Evolutionary conservation across 2,797 vertebrate genomes (phyloP).

Genomic region (Hybognathus amarus): DNA sequence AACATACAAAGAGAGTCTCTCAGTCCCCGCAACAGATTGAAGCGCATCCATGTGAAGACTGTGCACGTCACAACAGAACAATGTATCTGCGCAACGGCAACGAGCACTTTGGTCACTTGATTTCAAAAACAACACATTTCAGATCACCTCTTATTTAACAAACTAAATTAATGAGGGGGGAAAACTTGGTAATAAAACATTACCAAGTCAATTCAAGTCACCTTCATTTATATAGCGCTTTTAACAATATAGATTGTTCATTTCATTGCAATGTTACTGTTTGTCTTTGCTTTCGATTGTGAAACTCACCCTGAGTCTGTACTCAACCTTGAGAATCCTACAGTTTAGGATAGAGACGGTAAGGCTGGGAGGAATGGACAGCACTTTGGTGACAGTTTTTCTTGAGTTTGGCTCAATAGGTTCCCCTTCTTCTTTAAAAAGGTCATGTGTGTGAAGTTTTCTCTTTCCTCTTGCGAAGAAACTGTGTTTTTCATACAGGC

Average conservation of each 20-base stretch:
- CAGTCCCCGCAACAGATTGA: too few species aligned
- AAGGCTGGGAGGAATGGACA: constrained; percentile 82
- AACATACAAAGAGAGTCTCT: too few species aligned
- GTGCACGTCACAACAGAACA: too few species aligned
- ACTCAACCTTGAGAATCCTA: constrained; percentile 86
- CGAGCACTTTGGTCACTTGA: too few species aligned
- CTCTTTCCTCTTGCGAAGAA: constrained; percentile 86
- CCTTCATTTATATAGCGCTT: too few species aligned
- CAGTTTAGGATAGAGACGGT: constrained; percentile 86
- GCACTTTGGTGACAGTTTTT: constrained; percentile 80
- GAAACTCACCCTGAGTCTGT: constrained; percentile 86
- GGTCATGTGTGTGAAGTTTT: constrained; percentile 80
- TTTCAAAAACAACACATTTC: too few species aligned
- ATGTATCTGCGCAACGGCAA: too few species aligned
- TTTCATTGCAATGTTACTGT: neutral
- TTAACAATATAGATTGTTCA: neutral
- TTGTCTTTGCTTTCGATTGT: neutral
- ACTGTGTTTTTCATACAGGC: constrained; percentile 86
- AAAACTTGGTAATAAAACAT: too few species aligned
- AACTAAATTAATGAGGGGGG: too few species aligned
- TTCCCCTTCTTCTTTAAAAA: constrained; percentile 86
- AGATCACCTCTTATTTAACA: too few species aligned
- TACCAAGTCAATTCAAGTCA: too few species aligned
- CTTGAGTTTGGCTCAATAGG: constrained; percentile 82
- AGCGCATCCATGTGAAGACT: too few species aligned